Percentiles rank a stretch among this genome's conserved stretches.
These are phyloP conservation scores for Centroberyx gerrardi DNA, from an alignment of 2,797 vertebrate species.

Conservation along the genomic window DNA sequence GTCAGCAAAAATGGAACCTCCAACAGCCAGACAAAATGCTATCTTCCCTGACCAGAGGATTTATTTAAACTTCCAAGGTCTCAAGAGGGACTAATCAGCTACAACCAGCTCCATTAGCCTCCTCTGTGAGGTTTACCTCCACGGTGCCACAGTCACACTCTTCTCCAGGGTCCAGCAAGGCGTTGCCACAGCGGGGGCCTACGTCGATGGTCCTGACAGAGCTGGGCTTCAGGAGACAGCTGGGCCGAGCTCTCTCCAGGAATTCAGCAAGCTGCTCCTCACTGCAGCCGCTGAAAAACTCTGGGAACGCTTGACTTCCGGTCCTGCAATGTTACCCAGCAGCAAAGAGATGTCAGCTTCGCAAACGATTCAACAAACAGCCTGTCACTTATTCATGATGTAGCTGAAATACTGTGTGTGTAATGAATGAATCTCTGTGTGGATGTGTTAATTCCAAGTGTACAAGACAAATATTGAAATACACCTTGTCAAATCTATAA, in stretches of 20 bases:
- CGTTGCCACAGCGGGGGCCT: conserved; percentile 89
- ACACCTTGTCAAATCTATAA: not conserved
- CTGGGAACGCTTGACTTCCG: conserved; percentile 81
- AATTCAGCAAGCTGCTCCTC: conserved; percentile 85
- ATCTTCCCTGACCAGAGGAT: not conserved
- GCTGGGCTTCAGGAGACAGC: conserved; percentile 85
- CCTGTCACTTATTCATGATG: not conserved
- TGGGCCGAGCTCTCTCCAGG: conserved; percentile 79
- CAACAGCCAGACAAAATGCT: not conserved
- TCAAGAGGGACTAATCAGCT: not conserved
- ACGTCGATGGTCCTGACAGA: conserved; percentile 69
- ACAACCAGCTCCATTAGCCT: not conserved
- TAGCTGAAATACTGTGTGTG: not conserved
- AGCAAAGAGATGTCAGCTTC: conserved; percentile 1
- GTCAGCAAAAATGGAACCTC: not conserved
- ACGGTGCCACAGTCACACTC: conserved; percentile 92
- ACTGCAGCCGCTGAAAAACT: conserved; percentile 91
- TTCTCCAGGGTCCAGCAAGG: conserved; percentile 90
- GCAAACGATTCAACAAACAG: not conserved
- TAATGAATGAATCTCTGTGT: not conserved
- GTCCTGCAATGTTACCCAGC: conserved; percentile 68
- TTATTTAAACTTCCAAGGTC: conserved; percentile 23
- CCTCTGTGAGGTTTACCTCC: conserved; percentile 78
- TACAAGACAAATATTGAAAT: not conserved
- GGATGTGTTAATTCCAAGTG: not conserved